Evolutionary conservation across 2,113 vertebrate genomes (phyloP).

Genomic region (Rallus limicola): DNA sequence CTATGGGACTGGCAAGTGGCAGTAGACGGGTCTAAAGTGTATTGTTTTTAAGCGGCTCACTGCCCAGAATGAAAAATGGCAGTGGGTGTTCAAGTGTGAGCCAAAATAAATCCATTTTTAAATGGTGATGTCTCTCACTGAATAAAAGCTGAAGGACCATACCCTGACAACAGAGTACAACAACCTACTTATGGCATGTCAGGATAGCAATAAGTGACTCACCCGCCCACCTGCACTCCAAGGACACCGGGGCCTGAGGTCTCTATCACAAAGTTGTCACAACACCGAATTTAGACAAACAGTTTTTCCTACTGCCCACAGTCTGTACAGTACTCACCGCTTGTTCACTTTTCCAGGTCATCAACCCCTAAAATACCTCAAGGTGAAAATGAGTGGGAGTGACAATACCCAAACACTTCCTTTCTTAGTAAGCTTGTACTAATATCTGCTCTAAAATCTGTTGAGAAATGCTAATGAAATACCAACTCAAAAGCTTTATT

Average conservation of each 20-base stretch:
- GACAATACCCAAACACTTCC: neutral
- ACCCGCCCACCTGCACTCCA: conserved; percentile 18
- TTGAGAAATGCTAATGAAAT: conserved; percentile 44
- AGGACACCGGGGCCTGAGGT: neutral
- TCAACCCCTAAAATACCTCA: conserved; percentile 33
- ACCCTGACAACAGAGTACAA: neutral
- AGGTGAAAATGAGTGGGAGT: conserved; percentile 47
- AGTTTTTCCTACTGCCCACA: conserved; percentile 49
- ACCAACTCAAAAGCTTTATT: neutral
- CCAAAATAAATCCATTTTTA: conserved; percentile 44
- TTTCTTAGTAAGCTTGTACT: neutral
- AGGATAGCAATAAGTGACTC: conserved; percentile 54
- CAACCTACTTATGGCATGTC: conserved; percentile 39
- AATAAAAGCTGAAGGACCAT: conserved; percentile 33
- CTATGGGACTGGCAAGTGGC: neutral
- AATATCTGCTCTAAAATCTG: conserved; percentile 41
- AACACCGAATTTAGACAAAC: conserved; percentile 51
- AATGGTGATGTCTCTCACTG: conserved; percentile 10
- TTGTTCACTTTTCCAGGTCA: conserved; percentile 56
- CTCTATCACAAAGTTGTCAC: conserved; percentile 16
- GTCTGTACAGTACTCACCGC: neutral
- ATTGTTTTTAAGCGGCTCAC: neutral
- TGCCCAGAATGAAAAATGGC: conserved; percentile 32
- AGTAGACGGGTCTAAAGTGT: neutral
- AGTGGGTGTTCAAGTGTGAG: neutral